Evolutionary conservation across 2,113 vertebrate species (phyloP), one percentile per base, ranked within the genome.

Genomic region (Tachysurus vachellii): DNA sequence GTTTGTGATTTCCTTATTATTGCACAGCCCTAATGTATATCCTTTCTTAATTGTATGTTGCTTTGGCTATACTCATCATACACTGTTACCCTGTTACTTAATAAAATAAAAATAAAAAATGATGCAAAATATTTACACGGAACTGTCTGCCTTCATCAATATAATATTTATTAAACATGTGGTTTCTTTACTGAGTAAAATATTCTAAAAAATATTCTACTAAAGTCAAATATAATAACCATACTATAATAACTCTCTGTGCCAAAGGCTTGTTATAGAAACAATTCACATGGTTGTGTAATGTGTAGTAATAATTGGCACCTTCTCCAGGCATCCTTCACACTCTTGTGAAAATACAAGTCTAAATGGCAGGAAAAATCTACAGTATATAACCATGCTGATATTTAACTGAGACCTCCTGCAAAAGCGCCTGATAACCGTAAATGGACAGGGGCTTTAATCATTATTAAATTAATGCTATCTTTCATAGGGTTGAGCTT

Each of bases 361-460:
- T 64, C 61, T 64, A 54, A 88, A 87, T 26, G 61, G 56, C 76
- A 80, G 75, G 81, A 50, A 88, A 88, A 80, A 21, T 86, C 44
- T 80, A 36, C 36, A 36, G 36, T 36, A 68, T 70, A 36, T 16
- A 64, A 50, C 73, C 19, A 64, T 21, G n/a, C 17, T 36, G 23
- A 50, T 76, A 36, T n/a, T 26, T 71, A 56, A 21, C 53, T 42
- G 50, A 9, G 12, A 66, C 54, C 54, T 75, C 54, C 21, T 62
- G 28, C 28, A n/a, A 21, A 50, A 83, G 16, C 17, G n/a, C 26
- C 57, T 26, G 12, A 64, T 62, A 44, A 62, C 56, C 5, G 3
- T 64, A 66, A 53, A 5, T 36, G 68, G 68, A 54, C n/a, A 3
- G 8, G 36, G 54, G 23, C 68, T 76, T 44, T 31, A 80, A 11